Base-by-base conservation (phyloP, 2,113 vertebrate genomes). In the Meleagris gallopavo region DNA sequence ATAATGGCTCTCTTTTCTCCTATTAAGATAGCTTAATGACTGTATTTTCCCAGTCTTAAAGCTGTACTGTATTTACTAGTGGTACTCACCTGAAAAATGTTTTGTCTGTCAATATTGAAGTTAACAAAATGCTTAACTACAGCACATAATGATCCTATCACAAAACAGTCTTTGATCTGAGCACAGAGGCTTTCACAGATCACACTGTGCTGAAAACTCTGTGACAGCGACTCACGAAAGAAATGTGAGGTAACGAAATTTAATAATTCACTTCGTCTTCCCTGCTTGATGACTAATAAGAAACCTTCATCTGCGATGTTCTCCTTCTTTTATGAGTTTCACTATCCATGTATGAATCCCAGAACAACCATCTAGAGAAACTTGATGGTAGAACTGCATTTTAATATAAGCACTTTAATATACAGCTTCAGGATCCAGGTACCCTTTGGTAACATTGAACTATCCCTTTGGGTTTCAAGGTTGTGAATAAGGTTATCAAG, bases 21-120 rank as follows among this genome's bases (percentile, higher is more conserved):
- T 94, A 96, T 97, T 97, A 97, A 97, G 85, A 75, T 85, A 96
- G 78, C 94, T 95, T 97, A 97, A 97, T 80, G 55, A 93, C 95
- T 97, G 67, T 93, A 96, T 97, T 97, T 97, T 95, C 95, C 67
- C 62, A 96, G 71, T 70, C 88, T 94, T 95, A 93, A 95, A 96
- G 87, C 83, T 72, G 46, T 86, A 46, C 50, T 83, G 30, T 78
- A 83, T 90, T 93, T 94, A 83, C 57, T 46, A 83, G 54, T 30
- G 67, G 18, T 74, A 75, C 65, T 73, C 69, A 83, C 86, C 57
- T 84, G 78, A 91, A 93, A 94, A 93, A 80, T 58, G 22, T 86
- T 94, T 90, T 91, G 43, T 87, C 83, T 94, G 89, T 92, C 89
- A 94, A 71, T 74, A 94, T 13, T 84, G 64, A 92, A 75, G 69